Percentiles rank a stretch among this genome's conserved stretches.
phyloP scores from a whole-genome alignment of 2,888 invertebrate species.

The Hydrotaea diabolus region DNA sequence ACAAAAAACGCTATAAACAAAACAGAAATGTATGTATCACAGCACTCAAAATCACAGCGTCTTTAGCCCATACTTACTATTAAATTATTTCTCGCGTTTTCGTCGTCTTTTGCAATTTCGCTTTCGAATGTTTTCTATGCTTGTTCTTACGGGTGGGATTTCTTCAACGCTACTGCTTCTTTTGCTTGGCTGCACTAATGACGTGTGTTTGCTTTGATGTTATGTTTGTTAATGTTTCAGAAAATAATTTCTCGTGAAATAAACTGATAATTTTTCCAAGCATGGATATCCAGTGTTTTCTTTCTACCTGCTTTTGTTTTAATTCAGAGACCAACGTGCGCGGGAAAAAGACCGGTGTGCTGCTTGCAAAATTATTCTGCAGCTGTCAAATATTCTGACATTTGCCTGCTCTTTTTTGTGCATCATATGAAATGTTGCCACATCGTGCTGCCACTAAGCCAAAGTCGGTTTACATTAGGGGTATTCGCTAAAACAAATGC shows the following conservation, averaged over 20 bases:
- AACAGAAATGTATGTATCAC: neutral
- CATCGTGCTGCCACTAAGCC: too few species aligned
- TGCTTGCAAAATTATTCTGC: constrained; percentile 19
- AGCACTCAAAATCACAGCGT: neutral
- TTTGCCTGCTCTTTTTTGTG: neutral
- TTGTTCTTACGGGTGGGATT: neutral
- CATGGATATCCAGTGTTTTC: neutral
- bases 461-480: too few species aligned
- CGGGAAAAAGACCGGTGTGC: constrained; percentile 59
- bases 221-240: constrained; percentile 16
- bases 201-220: constrained; percentile 15
- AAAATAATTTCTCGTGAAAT: neutral
- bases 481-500: too few species aligned
- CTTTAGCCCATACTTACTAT: too few species aligned
- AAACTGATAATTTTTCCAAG: constrained; percentile 1
- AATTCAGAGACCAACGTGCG: neutral
- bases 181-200: constrained; percentile 27
- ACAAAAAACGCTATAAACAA: neutral
- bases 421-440: too few species aligned
- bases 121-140: neutral
- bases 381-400: constrained; percentile 1
- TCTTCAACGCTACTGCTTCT: constrained; percentile 5
- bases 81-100: neutral
- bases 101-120: constrained; percentile 1
- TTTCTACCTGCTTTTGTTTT: constrained; percentile 27